phyloP scores from a whole-genome alignment of 2,888 invertebrate species.

The Agriopis leucophaearia region DNA sequence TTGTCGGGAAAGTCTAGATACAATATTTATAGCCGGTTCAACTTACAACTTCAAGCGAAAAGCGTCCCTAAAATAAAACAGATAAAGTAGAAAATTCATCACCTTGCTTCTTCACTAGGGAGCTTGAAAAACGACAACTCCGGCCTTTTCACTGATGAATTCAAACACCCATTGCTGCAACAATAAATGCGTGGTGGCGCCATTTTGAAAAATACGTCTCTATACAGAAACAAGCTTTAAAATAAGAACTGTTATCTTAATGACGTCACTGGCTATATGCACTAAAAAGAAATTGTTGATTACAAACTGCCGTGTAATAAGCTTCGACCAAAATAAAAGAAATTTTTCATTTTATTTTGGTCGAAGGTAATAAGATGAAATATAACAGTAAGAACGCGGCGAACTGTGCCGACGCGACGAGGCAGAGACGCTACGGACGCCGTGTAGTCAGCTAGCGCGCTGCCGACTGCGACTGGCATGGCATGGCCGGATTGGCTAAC shows the following conservation, averaged over 20 bases:
- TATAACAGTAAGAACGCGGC: not conserved
- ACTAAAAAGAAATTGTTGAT: not conserved
- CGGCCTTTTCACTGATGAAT: conserved; percentile 32
- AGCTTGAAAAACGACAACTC: conserved; percentile 38
- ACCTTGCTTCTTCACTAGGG: conserved; percentile 32
- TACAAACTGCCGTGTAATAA: not conserved
- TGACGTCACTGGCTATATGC: not conserved
- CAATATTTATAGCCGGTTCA: no score
- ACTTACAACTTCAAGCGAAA: conserved; percentile 1
- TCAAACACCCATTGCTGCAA: conserved; percentile 34
- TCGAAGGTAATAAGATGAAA: no score
- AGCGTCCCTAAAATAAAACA: not conserved
- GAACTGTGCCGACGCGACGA: not conserved
- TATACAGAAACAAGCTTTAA: not conserved
- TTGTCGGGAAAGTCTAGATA: no score
- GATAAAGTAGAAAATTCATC: conserved; percentile 1
- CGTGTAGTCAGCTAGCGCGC: not conserved
- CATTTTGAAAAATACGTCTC: conserved; percentile 15
- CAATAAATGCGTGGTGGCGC: conserved; percentile 30
- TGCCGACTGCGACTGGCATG: conserved; percentile 23
- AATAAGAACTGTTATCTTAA: not conserved
- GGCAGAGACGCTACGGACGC: not conserved
- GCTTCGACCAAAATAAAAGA: no score
- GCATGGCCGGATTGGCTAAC: conserved; percentile 27
- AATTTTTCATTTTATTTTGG: no score